Evolutionary conservation across 2,888 invertebrate species (phyloP).

Genomic region (Caenorhabditis auriculariae): DNA sequence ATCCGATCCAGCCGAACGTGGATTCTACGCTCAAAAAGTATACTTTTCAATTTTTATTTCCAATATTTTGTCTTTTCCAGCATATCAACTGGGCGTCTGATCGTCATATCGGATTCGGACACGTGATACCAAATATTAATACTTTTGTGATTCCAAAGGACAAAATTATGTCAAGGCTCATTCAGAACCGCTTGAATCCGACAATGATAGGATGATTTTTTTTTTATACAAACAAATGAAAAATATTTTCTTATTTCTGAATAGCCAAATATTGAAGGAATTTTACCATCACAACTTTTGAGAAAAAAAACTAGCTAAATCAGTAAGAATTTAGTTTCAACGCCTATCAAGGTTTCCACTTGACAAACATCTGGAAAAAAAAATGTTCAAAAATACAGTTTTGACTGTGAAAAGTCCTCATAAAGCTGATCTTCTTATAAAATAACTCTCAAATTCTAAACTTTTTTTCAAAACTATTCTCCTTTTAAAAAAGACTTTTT

Average conservation of each 20-base stretch:
- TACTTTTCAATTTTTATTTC: not conserved
- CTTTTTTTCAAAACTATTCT: too few species aligned
- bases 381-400: too few species aligned
- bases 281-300: not conserved
- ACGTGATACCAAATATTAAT: conserved; percentile 48
- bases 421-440: too few species aligned
- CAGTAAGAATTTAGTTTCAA: not conserved
- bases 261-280: not conserved
- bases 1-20: conserved; percentile 52
- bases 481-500: too few species aligned
- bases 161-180: conserved; percentile 43
- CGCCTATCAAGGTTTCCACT: not conserved
- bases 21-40: conserved; percentile 47
- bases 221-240: too few species aligned
- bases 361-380: not conserved
- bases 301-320: not conserved
- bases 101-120: conserved; percentile 35
- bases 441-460: too few species aligned
- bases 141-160: conserved; percentile 37
- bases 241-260: not conserved
- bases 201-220: conserved; percentile 41
- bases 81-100: conserved; percentile 19
- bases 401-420: too few species aligned
- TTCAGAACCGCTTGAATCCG: conserved; percentile 44
- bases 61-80: conserved; percentile 3